Percentiles rank a stretch among this genome's conserved stretches.
These are phyloP conservation scores for Meloidogyne hapla DNA, from an alignment of 1,140 invertebrate genomes.

Conservation along the genomic window DNA sequence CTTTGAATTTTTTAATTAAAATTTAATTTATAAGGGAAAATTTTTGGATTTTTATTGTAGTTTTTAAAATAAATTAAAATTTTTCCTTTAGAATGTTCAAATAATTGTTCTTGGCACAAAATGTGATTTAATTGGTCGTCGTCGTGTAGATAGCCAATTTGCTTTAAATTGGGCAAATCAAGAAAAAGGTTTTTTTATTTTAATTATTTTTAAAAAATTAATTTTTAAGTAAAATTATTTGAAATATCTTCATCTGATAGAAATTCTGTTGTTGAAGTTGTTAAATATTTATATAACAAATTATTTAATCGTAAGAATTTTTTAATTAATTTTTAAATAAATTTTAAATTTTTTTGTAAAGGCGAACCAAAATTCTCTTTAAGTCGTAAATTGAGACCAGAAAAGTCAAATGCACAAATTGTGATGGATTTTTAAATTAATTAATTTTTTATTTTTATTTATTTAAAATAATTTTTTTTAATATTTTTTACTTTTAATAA, in stretches of 20 bases:
- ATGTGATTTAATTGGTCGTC: slow-evolving; percentile 43
- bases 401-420: slow-evolving; percentile 63
- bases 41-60: no score
- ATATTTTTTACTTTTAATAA: no score
- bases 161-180: slow-evolving; percentile 51
- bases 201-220: background rate
- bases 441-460: slow-evolving; percentile 1
- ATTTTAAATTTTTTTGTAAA: slow-evolving; percentile 45
- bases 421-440: slow-evolving; percentile 60
- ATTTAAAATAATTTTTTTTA: no score
- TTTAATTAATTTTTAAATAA: background rate
- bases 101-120: slow-evolving; percentile 58
- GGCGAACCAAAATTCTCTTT: slow-evolving; percentile 63
- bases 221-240: slow-evolving; percentile 43
- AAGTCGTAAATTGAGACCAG: slow-evolving; percentile 61
- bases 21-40: no score
- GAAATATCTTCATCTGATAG: slow-evolving; percentile 32
- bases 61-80: no score
- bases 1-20: no score
- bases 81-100: slow-evolving; percentile 36
- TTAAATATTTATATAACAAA: slow-evolving; percentile 53
- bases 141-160: slow-evolving; percentile 53
- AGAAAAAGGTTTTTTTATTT: slow-evolving; percentile 44
- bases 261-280: slow-evolving; percentile 55
- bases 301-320: slow-evolving; percentile 50